These are phyloP conservation scores for Anoplolepis gracilipes DNA, from an alignment of 1,140 invertebrate genomes.

Conservation along the genomic window DNA sequence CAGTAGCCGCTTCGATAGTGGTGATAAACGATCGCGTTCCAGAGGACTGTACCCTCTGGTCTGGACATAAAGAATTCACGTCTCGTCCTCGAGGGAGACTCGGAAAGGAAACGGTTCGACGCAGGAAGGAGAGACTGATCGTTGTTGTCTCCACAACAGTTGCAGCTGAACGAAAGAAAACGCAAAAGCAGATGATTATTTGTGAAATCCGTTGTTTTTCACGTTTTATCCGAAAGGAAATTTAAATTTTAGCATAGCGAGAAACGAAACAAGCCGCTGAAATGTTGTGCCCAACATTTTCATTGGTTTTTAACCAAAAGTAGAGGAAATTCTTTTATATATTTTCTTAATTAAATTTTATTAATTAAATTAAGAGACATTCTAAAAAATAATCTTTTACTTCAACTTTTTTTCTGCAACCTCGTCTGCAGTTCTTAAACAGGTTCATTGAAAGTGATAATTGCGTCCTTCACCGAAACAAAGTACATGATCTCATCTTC, in stretches of 20 bases:
- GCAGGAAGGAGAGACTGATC: conserved; percentile 30
- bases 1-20: conserved; percentile 64
- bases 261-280: background rate
- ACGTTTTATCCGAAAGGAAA: conserved; percentile 1
- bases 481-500: conserved; percentile 32
- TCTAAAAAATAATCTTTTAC: background rate
- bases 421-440: background rate
- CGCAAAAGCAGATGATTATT: conserved; percentile 35
- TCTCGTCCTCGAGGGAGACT: background rate
- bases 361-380: conserved; percentile 1
- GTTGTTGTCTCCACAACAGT: background rate
- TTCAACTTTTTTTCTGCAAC: background rate
- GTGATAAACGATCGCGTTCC: conserved; percentile 5
- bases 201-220: conserved; percentile 3
- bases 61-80: conserved; percentile 36
- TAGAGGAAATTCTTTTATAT: too few species aligned
- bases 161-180: conserved; percentile 30
- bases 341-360: background rate
- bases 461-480: conserved; percentile 55
- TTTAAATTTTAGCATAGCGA: background rate
- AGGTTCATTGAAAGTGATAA: conserved; percentile 29
- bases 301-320: background rate
- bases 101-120: background rate
- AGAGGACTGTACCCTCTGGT: background rate
- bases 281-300: background rate